Percentiles rank a stretch among this genome's conserved stretches.
Evolutionary conservation across 2,797 vertebrate genomes (phyloP).

Genomic region (Schizopygopsis malacanthus): DNA sequence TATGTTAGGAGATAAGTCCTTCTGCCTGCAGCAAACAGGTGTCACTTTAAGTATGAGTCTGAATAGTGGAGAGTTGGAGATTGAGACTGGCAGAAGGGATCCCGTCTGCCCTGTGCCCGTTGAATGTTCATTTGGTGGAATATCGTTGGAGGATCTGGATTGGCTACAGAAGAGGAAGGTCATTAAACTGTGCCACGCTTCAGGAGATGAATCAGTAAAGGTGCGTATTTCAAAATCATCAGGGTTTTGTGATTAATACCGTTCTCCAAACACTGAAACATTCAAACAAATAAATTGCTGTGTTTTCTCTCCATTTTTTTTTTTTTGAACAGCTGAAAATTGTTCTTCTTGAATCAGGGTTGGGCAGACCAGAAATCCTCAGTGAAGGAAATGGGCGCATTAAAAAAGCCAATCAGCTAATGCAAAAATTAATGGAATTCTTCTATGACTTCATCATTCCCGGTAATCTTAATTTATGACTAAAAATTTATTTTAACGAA

Average conservation of each 20-base stretch:
- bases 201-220: constrained; percentile 79
- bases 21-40: constrained; percentile 79
- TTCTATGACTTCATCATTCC: constrained; percentile 91
- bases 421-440: constrained; percentile 95
- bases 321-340: constrained; percentile 84
- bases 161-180: constrained; percentile 95
- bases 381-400: constrained; percentile 90
- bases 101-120: constrained; percentile 53
- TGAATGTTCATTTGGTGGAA: constrained; percentile 79
- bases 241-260: not conserved
- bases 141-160: constrained; percentile 87
- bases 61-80: constrained; percentile 69
- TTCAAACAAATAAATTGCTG: not conserved
- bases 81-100: constrained; percentile 52
- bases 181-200: constrained; percentile 86
- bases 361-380: constrained; percentile 89
- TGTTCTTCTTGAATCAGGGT: constrained; percentile 88
- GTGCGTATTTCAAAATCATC: constrained; percentile 68
- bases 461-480: constrained; percentile 74
- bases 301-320: not conserved
- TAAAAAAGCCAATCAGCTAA: constrained; percentile 91
- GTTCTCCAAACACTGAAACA: not conserved
- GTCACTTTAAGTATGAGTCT: constrained; percentile 80
- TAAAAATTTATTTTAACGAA: accelerated
- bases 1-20: constrained; percentile 70